Conservation (phyloP, 2,888 invertebrate genomes). For the Sphaeridia pumilis region DNA sequence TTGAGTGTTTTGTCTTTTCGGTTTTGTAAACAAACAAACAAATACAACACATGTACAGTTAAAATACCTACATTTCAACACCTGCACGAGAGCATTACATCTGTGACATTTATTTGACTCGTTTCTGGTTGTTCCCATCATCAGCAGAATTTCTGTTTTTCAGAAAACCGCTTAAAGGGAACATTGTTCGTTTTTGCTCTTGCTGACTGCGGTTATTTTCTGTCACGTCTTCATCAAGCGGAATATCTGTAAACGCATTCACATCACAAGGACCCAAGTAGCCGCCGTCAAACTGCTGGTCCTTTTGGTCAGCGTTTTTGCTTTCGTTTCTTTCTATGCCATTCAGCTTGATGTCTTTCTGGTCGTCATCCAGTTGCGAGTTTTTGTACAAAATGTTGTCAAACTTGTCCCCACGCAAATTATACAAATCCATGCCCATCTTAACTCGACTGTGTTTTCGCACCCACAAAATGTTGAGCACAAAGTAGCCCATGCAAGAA, state of each 20-base stretch:
- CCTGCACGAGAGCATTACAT: no score
- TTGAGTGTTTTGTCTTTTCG: no score
- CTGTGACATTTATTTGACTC: not conserved
- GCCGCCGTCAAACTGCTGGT: slow-evolving; percentile 12
- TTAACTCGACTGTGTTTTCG: slow-evolving; percentile 43
- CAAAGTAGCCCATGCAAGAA: slow-evolving; percentile 55
- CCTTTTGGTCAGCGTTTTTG: not conserved
- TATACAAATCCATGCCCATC: slow-evolving; percentile 22
- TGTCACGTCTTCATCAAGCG: slow-evolving; percentile 27
- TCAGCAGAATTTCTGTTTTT: no score
- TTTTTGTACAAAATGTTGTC: not conserved
- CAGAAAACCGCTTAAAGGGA: no score
- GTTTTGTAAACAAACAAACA: no score
- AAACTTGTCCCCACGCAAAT: slow-evolving; percentile 11
- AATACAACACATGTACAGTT: no score
- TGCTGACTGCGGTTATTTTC: not conserved
- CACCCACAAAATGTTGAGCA: slow-evolving; percentile 56
- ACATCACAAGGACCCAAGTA: slow-evolving; percentile 18
- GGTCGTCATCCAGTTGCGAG: not conserved
- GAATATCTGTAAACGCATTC: slow-evolving; percentile 30
- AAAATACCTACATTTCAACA: no score
- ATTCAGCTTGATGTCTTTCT: not conserved
- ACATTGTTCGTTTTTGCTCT: not conserved
- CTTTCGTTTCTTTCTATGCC: not conserved
- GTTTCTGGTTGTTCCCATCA: not conserved